Conservation (phyloP, 1,140 invertebrate genomes). For the Drosophila rufa region DNA sequence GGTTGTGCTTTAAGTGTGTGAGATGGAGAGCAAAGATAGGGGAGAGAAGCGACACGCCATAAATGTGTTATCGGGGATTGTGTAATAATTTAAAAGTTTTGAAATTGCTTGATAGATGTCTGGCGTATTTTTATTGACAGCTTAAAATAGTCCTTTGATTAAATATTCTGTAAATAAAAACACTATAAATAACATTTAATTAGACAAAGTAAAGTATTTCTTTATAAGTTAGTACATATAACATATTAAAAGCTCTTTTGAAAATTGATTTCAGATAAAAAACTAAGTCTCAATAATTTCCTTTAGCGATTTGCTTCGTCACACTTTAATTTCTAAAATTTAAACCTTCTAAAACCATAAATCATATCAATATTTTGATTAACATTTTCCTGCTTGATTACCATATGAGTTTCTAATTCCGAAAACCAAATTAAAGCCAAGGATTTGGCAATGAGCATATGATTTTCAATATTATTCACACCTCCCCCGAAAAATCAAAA, state of each 20-base stretch:
- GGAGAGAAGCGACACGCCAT: constrained; percentile 8
- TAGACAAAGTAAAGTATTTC: background rate
- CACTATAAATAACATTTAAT: background rate
- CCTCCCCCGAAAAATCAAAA: constrained; percentile 2
- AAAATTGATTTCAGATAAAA: too few relatives aligned
- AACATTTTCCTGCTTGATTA: background rate
- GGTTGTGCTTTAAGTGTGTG: constrained; percentile 10
- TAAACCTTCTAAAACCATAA: too few relatives aligned
- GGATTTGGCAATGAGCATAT: constrained; percentile 4
- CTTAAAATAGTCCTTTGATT: background rate
- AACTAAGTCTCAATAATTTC: too few relatives aligned
- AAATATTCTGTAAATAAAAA: too few relatives aligned
- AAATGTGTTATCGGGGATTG: constrained; percentile 43
- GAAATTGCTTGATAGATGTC: constrained; percentile 7
- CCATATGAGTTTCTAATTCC: background rate
- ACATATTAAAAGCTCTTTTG: too few relatives aligned
- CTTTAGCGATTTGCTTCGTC: too few relatives aligned
- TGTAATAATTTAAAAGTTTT: constrained; percentile 22
- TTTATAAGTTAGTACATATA: too few relatives aligned
- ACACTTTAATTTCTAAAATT: background rate
- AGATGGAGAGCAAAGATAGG: constrained; percentile 18
- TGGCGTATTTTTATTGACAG: background rate
- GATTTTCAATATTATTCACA: constrained; percentile 6
- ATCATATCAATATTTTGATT: background rate
- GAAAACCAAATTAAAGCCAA: constrained; percentile 22